Evolutionary conservation across 2,888 invertebrate species (phyloP).

Genomic region (Brenthis daphne): DNA sequence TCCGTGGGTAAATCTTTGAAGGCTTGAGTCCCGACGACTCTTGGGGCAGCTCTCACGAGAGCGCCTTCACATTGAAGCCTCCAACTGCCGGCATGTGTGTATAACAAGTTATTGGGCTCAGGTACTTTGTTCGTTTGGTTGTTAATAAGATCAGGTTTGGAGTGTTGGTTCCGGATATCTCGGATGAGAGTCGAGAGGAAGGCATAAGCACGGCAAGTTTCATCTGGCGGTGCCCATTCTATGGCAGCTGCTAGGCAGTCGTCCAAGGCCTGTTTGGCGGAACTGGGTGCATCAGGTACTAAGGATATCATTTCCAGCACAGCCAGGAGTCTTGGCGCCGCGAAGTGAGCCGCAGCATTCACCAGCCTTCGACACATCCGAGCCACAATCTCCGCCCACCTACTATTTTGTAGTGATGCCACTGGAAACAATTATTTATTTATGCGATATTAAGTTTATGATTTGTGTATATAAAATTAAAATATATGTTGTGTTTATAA

Average conservation of each 20-base stretch:
- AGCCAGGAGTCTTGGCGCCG: conserved; percentile 89
- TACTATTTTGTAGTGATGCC: conserved; percentile 88
- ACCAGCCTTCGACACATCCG: conserved; percentile 90
- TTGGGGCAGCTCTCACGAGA: conserved; percentile 59
- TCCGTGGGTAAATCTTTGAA: conserved; percentile 64
- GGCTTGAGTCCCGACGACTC: conserved; percentile 59
- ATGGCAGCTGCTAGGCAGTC: conserved; percentile 90
- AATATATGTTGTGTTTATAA: not conserved
- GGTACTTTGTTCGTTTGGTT: conserved; percentile 44
- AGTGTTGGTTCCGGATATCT: conserved; percentile 49
- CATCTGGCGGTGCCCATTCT: conserved; percentile 89
- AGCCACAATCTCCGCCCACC: conserved; percentile 92
- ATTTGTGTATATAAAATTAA: not conserved
- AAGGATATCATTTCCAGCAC: conserved; percentile 86
- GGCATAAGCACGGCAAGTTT: conserved; percentile 90
- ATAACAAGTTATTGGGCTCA: conserved; percentile 47
- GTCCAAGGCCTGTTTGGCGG: conserved; percentile 81
- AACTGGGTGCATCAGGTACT: conserved; percentile 47
- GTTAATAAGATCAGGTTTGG: conserved; percentile 55
- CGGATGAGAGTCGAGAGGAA: conserved; percentile 57
- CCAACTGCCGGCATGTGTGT: conserved; percentile 54
- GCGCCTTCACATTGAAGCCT: conserved; percentile 62
- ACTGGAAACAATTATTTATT: conserved; percentile 46
- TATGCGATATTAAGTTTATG: no score
- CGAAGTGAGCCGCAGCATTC: conserved; percentile 90